These are phyloP conservation scores for Chymomyza amoena DNA, from an alignment of 2,888 invertebrate species.

Conservation along the genomic window DNA sequence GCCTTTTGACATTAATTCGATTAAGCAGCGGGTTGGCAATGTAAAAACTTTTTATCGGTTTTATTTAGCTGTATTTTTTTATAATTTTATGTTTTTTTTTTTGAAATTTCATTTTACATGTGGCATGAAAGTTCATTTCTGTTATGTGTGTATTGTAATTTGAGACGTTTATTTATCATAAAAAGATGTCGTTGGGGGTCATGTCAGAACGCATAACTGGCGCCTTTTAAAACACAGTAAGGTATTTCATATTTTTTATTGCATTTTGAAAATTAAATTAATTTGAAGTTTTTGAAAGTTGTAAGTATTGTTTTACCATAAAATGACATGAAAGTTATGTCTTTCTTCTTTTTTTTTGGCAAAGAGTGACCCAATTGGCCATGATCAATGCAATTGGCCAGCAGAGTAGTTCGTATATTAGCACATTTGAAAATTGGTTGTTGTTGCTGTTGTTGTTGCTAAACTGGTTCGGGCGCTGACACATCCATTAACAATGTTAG, in stretches of 20 bases:
- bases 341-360: not conserved
- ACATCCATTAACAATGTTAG: not conserved
- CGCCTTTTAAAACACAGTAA: slow-evolving; percentile 51
- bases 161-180: not conserved
- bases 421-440: not conserved
- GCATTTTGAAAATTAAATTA: not conserved
- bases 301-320: not conserved
- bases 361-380: not conserved
- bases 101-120: not conserved
- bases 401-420: not conserved
- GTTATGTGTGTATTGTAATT: not conserved
- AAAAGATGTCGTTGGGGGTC: not conserved
- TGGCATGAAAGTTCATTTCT: not conserved
- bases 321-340: not conserved
- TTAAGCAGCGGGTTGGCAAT: not conserved
- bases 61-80: not conserved
- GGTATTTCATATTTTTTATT: not conserved
- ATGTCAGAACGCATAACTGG: not conserved
- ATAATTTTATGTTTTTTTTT: not conserved
- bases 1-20: slow-evolving; percentile 3
- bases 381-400: not conserved
- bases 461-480: not conserved
- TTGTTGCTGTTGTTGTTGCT: not conserved
- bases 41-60: not conserved
- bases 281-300: not conserved